Evolutionary conservation across 2,113 vertebrate genomes (phyloP), one percentile per base, ranked within the genome.

Genomic region (Micronycteris hirsuta): DNA sequence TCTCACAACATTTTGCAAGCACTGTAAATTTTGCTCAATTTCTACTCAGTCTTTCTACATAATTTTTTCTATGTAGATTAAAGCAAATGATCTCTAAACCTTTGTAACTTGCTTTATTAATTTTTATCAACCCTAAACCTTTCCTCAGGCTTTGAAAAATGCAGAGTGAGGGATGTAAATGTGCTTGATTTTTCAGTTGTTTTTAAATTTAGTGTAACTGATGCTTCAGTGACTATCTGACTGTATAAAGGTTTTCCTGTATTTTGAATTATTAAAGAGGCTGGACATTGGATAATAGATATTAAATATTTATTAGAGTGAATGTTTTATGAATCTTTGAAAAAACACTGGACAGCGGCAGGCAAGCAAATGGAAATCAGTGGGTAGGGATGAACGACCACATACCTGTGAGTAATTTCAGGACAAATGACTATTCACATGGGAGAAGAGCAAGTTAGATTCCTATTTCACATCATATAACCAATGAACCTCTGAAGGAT

Each of bases 241-340:
- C 26, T 54, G 8, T 36, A 67, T 81, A 77, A 92, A 86, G 20
- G 10, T 65, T 54, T 86, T 7, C 36, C 36, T 81, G 4, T 67
- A 61, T 63, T 89, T 78, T 70, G 36, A 67, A 94, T 36, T 80
- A 92, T 84, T 82, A 41, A 89, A 49, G 31, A 80, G 31, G 28
- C 12, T 93, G 56, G 63, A 15, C 74, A 68, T n/a, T 33, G 31
- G 49, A 63, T 65, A 89, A 89, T 36, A 89, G 41, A 19, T 49
- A 86, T 74, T 28, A 95, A 95, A 86, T 92, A 89, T 94, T 94
- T 76, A 86, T 82, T 70, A 81, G 52, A 68, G 11, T 86, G 43
- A 92, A 54, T 97, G 49, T 84, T 63, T 96, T 78, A 84, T 86
- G 49, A 10, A 24, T 77, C 65, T 89, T 70, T 70, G 24, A 26